phyloP scores from a whole-genome alignment of 2,797 vertebrate species.

The Champsocephalus esox region DNA sequence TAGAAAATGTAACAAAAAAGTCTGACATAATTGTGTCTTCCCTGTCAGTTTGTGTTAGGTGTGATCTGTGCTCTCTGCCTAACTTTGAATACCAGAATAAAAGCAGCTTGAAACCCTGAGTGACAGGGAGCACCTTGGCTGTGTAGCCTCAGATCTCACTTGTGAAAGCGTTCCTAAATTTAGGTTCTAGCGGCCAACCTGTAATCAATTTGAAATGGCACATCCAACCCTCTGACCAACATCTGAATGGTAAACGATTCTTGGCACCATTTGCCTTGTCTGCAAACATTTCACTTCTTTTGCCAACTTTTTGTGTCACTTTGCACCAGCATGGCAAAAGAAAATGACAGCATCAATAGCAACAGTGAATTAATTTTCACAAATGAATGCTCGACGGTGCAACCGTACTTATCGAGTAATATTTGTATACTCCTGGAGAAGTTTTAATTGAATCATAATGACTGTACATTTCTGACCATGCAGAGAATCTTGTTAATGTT shows the following conservation, averaged over 20 bases:
- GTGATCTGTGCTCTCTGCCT: slow-evolving; percentile 43
- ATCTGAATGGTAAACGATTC: slow-evolving; percentile 50
- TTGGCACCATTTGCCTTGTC: background rate
- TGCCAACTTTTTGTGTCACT: slow-evolving; percentile 33
- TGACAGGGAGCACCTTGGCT: slow-evolving; percentile 52
- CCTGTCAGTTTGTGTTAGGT: slow-evolving; percentile 57
- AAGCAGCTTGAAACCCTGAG: slow-evolving; percentile 64
- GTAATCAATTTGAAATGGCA: slow-evolving; percentile 68
- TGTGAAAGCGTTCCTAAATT: slow-evolving; percentile 65
- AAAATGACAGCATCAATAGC: slow-evolving; percentile 6
- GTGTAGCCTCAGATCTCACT: slow-evolving; percentile 61
- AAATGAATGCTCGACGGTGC: slow-evolving; percentile 31
- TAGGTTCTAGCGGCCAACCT: slow-evolving; percentile 50
- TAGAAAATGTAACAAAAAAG: slow-evolving; percentile 42
- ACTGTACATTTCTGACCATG: slow-evolving; percentile 32
- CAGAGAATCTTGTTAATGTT: slow-evolving; percentile 10
- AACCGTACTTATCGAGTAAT: slow-evolving; percentile 22
- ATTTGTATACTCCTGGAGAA: slow-evolving; percentile 32
- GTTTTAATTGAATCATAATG: slow-evolving; percentile 42
- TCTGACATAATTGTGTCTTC: slow-evolving; percentile 47
- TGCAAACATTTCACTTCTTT: slow-evolving; percentile 32
- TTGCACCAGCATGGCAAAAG: slow-evolving; percentile 14
- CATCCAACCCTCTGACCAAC: slow-evolving; percentile 50
- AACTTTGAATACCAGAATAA: slow-evolving; percentile 56
- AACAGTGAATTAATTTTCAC: background rate